Percentiles rank a stretch among this genome's conserved stretches.
Evolutionary conservation across 1,140 invertebrate genomes (phyloP).

Genomic region (Bursaphelenchus mucronatus): DNA sequence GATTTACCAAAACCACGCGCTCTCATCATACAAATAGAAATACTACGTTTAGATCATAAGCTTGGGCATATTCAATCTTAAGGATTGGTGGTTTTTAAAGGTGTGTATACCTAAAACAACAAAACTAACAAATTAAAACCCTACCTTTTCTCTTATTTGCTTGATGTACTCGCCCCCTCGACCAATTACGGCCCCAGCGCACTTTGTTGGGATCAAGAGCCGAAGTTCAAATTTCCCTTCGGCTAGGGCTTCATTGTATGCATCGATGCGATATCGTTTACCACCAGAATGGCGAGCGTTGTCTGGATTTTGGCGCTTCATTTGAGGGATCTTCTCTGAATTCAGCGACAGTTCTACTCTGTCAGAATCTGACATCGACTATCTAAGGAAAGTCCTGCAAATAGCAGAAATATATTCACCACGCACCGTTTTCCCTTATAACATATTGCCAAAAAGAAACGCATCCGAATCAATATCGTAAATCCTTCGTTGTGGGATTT

Average conservation of each 20-base stretch:
- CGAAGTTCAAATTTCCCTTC: constrained; percentile 59
- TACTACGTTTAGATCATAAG: background rate
- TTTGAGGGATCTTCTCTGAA: too few relatives aligned
- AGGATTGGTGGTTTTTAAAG: background rate
- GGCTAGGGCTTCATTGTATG: constrained; percentile 35
- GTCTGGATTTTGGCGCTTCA: too few relatives aligned
- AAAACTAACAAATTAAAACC: constrained; percentile 20
- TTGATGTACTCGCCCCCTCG: constrained; percentile 93
- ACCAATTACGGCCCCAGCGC: constrained; percentile 91
- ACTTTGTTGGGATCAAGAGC: constrained; percentile 55
- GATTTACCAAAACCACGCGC: constrained; percentile 16
- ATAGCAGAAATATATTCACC: too few relatives aligned
- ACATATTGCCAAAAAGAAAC: too few relatives aligned
- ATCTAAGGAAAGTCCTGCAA: too few relatives aligned
- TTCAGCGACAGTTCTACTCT: too few relatives aligned
- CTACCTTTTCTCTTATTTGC: constrained; percentile 53
- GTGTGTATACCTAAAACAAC: background rate
- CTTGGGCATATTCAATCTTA: background rate
- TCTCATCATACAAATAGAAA: background rate
- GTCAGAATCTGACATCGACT: too few relatives aligned
- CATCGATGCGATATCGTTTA: constrained; percentile 6
- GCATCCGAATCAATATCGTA: too few relatives aligned
- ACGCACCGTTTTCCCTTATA: too few relatives aligned
- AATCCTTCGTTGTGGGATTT: too few relatives aligned
- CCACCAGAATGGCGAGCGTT: too few relatives aligned